Evolutionary conservation across 1,140 invertebrate genomes (phyloP), one percentile per base, ranked within the genome.

Genomic region (Brachystomella parvula): DNA sequence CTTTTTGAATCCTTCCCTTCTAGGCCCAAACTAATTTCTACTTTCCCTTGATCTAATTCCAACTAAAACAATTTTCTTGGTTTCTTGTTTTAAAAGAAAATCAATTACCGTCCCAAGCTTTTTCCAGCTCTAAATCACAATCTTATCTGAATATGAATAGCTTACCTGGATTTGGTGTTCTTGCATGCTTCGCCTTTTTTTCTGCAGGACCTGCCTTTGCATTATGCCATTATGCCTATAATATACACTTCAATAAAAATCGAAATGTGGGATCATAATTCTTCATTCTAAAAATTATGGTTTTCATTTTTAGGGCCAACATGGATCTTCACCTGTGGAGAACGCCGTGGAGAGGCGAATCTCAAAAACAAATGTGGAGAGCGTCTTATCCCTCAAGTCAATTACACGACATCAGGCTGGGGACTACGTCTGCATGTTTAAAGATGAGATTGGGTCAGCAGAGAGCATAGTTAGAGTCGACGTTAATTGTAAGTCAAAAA

Each of bases 361-460:
- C 12, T 53, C 49, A 19, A 6, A 12, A 15, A 53, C 49, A 24
- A 24, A 6, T 24, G 49, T 53, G 24, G 49, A 53, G 24, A 53
- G 24, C 49, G 24, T 6, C 6, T 26, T 53, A 24, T 17, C 24
- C 12, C 49, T 53, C 12, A 53, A 53, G 21, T 53, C 49, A 12
- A 26, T 53, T 15, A 17, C 49, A 53, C 12, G 49, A 24, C 49
- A 53, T 24, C 12, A 9, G 12, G 49, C 49, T 53, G 49, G 49
- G 24, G 49, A 53, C 49, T 53, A 53, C 49, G 49, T 53, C 3
- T 53, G 49, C 49, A 24, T 53, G 6, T 53, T 53, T 24, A 12
- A 53, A 26, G 49, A 53, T 24, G 49, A 53, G 12, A 19, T 53
- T 15, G 49, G 49, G 12, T 17, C 12, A 26, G 49, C 49, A 15